Evolutionary conservation across 2,113 vertebrate species (phyloP).

Genomic region (Miniopterus natalensis): DNA sequence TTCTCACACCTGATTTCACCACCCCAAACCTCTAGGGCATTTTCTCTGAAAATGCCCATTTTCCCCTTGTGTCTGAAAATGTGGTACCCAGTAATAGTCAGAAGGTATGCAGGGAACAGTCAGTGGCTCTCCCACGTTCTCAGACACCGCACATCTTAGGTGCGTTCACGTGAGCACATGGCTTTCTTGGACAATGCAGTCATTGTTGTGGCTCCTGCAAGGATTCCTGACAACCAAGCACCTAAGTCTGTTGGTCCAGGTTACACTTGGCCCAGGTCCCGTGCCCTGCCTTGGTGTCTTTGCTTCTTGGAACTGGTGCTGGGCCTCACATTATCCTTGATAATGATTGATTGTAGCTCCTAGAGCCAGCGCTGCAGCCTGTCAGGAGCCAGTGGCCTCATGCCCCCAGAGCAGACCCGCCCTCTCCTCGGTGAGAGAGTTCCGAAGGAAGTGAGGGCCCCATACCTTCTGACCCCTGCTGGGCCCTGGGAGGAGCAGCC

Average conservation of each 20-base stretch:
- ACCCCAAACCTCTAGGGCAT: not conserved
- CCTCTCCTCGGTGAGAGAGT: not conserved
- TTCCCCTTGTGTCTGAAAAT: not conserved
- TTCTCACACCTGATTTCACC: constrained; percentile 17
- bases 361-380: not conserved
- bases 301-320: not conserved
- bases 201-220: not conserved
- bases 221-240: not conserved
- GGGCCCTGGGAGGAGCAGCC: not conserved
- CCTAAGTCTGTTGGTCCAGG: not conserved
- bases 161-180: fast-evolving
- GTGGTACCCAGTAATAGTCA: not conserved
- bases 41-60: constrained; percentile 42
- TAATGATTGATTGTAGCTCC: not conserved
- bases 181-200: not conserved
- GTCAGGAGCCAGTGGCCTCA: not conserved
- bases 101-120: not conserved
- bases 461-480: not conserved
- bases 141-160: not conserved
- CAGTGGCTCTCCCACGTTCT: not conserved
- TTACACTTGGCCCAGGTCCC: not conserved
- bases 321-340: not conserved
- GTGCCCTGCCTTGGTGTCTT: not conserved
- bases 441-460: not conserved
- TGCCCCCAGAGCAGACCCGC: not conserved